Conservation (phyloP, 2,113 vertebrate species). For the Rhea pennata region DNA sequence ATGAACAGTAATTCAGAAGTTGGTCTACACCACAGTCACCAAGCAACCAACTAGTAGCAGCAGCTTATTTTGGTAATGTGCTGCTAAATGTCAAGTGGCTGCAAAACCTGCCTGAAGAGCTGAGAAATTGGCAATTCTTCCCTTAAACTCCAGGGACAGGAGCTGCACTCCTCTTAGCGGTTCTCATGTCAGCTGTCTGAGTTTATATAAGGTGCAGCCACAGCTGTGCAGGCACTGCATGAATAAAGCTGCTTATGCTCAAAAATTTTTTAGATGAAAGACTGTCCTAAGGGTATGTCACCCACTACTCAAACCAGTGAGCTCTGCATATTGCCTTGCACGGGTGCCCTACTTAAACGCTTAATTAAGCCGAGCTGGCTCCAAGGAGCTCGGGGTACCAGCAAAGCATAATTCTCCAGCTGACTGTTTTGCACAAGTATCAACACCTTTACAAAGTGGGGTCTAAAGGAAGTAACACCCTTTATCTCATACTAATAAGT, state of each 20-base stretch:
- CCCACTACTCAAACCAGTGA: background rate
- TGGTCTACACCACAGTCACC: background rate
- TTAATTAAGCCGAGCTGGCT: background rate
- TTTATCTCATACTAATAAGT: background rate
- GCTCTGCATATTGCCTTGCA: background rate
- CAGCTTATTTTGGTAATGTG: fast-evolving
- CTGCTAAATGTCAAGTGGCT: fast-evolving
- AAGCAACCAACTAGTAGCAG: fast-evolving
- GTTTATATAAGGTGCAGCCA: fast-evolving
- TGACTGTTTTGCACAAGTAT: background rate
- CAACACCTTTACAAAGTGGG: background rate
- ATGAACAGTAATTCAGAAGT: background rate
- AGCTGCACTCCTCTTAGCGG: background rate
- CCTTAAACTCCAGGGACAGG: background rate
- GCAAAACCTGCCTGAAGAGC: background rate
- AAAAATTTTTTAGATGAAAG: background rate
- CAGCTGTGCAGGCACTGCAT: background rate
- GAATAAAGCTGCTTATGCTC: background rate
- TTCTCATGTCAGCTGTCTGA: fast-evolving
- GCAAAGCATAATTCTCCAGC: background rate
- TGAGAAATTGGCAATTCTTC: background rate
- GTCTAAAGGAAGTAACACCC: background rate
- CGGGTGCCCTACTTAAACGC: background rate
- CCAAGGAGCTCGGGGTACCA: background rate
- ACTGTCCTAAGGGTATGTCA: background rate